Conservation (phyloP, 2,888 invertebrate genomes). For the Hyposoter dolosus region DNA sequence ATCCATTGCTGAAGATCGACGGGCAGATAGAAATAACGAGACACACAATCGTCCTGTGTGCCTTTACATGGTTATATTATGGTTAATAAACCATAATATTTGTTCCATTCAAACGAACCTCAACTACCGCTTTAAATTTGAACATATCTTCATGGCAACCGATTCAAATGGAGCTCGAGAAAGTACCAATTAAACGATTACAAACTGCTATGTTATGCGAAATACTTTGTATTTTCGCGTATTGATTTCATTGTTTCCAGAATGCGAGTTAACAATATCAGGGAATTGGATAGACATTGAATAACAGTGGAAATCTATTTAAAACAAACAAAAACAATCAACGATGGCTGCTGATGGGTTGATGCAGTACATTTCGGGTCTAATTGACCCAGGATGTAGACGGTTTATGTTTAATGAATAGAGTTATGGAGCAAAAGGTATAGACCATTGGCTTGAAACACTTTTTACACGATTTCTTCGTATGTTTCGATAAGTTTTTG, state of each 20-base stretch:
- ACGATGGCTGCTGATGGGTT: no score
- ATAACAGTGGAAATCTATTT: background rate
- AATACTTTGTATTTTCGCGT: background rate
- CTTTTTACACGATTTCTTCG: background rate
- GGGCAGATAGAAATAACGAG: conserved; percentile 47
- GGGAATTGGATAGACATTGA: background rate
- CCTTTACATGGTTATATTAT: no score
- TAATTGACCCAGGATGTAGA: no score
- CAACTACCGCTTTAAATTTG: conserved; percentile 26
- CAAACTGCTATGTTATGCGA: background rate
- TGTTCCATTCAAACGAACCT: conserved; percentile 24
- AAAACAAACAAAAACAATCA: no score
- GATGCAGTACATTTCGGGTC: no score
- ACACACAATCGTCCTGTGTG: conserved; percentile 28
- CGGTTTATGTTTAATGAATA: no score
- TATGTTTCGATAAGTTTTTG: background rate
- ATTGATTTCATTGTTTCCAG: background rate
- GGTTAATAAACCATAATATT: conserved; percentile 12
- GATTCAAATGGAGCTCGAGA: background rate
- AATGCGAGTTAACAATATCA: background rate
- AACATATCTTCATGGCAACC: background rate
- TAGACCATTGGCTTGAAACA: no score
- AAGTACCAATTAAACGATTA: background rate
- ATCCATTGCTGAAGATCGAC: conserved; percentile 49
- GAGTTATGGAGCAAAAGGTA: no score